A percentile compares a stretch with the other conserved stretches of the same genome.
Conservation (phyloP, 2,797 vertebrate genomes). For the Xiphophorus birchmanni region DNA sequence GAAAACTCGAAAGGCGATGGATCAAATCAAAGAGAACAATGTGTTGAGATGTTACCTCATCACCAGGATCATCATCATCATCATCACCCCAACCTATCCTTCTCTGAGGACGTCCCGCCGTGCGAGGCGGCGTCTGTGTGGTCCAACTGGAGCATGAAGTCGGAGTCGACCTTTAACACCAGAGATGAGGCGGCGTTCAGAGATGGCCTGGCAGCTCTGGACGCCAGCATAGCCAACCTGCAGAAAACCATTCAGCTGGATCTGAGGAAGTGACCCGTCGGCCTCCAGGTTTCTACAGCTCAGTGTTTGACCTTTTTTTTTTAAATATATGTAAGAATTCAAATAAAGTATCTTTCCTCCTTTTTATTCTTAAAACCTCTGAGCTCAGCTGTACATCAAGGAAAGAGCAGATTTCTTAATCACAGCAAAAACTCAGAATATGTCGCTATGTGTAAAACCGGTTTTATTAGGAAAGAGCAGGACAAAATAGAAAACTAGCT, state of each 20-base stretch:
- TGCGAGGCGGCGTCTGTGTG: conserved; percentile 70
- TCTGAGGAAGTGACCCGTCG: conserved; percentile 70
- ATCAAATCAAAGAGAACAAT: not conserved
- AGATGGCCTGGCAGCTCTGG: conserved; percentile 89
- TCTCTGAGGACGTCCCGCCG: not conserved
- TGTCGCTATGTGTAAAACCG: conserved; percentile 14
- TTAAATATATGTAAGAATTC: not conserved
- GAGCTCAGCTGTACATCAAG: not conserved
- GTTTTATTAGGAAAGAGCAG: conserved; percentile 35
- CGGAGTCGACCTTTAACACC: conserved; percentile 89
- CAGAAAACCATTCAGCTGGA: conserved; percentile 86
- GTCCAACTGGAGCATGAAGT: conserved; percentile 85
- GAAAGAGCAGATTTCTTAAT: not conserved
- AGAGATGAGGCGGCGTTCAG: conserved; percentile 89
- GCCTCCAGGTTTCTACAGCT: not conserved
- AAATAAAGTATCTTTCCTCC: not conserved
- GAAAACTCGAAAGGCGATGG: not conserved
- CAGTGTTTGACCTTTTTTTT: not conserved
- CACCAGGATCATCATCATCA: not conserved
- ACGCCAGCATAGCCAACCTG: conserved; percentile 90
- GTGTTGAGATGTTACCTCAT: not conserved
- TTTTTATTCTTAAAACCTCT: not conserved
- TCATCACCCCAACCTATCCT: not conserved
- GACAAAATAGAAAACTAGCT: conserved; percentile 33
- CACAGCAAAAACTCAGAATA: no score